Evolutionary conservation across 2,113 vertebrate species (phyloP), one percentile per base, ranked within the genome.

Genomic region (Poecilia latipinna): DNA sequence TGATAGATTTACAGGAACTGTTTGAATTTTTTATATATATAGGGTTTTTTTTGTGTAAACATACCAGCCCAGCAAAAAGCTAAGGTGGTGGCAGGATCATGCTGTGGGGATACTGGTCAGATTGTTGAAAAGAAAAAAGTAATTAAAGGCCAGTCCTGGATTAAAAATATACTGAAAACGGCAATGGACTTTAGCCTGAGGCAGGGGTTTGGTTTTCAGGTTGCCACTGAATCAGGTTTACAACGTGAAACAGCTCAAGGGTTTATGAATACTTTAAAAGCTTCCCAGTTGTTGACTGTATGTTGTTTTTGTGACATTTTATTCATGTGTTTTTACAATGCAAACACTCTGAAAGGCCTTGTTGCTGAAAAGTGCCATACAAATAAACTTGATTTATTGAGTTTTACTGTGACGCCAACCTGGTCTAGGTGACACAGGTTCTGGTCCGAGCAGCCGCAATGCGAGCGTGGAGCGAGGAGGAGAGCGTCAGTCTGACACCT

Each of bases 361-460:
- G 35, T 12, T 37, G 35, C 11, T 37, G 35, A 37, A 37, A 37
- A 37, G 10, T 3, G 35, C 10, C 35, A 37, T 37, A 37, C 35
- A 37, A 37, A 37, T 11, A 37, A 37, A 37, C 35, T 37, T 37
- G 35, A 37, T 8, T 37, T 8, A 37, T 11, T 10, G 35, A 37
- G 13, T 19, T 39, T 42, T 12, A 66, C 3, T 32, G 15, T 33
- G 8, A 54, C 8, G 1, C 31, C 37, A 2, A 8, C 22, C 12
- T 11, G 90, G 84, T 57, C 83, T 85, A 93, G 97, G 96, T 87
- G 96, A 96, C 39, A 87, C 95, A 6, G 94, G 96, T 61, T 96
- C 96, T 29, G 95, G 95, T 61, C 95, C 95, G 3, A 96, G 95
- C 89, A 98, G 96, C 87, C 95, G 96, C 78, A 96, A 96, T 91